Evolutionary conservation across 2,113 vertebrate species (phyloP), one percentile per base, ranked within the genome.

Genomic region (Proterorhinus semilunaris): DNA sequence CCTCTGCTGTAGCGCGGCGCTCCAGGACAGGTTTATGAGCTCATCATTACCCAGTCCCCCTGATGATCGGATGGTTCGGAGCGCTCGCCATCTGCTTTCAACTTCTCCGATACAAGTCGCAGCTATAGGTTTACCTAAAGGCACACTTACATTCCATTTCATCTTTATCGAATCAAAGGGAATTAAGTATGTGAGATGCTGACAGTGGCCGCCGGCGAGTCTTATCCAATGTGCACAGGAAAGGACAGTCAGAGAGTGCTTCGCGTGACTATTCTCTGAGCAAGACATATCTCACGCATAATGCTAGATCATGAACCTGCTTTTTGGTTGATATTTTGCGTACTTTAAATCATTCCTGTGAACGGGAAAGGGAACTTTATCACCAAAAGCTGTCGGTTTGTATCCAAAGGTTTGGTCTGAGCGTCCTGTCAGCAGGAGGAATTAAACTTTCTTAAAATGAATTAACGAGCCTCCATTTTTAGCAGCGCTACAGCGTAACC

Each of bases 21-120:
- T 81, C 70, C 73, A 72, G 72, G 79, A 77, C 74, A 77, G 69
- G 66, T 82, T 85, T 57, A 68, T 36, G 27, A 72, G 59, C 72
- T 65, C 69, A 76, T 82, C 77, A 79, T 75, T 64, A 71, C 70
- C 75, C 49, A 70, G 76, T 79, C 69, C 44, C 58, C 42, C 64
- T 71, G 69, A 81, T 72, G 65, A 67, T 68, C 51, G 16, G n/a
- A 65, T 46, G 53, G 75, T 72, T 72, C 83, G 53, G 81, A 76
- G 63, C 55, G 17, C 47, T 78, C 64, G 78, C 78, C 68, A 65
- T 72, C 63, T 65, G 10, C 61, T 52, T 6, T 16, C 9, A 59
- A 59, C 48, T 73, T 58, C 48, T 68, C 59, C 16, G n/a, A 62
- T 71, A 46, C 8, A 49, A 48, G 10, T 21, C 64, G 27, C 59